A percentile compares a stretch with the other conserved stretches of the same genome.
Conservation (phyloP, 2,113 vertebrate species). For the Bombycilla garrulus region DNA sequence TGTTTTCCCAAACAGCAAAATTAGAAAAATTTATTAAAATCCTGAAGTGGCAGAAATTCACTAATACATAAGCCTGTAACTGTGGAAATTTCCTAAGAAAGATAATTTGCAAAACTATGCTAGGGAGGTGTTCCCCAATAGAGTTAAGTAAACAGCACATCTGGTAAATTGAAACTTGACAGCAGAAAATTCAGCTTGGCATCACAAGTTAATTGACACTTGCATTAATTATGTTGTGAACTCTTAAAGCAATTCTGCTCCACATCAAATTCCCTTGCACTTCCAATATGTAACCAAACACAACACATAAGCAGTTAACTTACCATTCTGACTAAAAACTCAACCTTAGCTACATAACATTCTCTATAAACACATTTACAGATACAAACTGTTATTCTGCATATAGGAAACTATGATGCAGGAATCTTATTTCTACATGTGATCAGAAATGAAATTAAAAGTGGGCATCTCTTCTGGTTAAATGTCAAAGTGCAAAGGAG, state of each 20-base stretch:
- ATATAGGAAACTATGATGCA: conserved; percentile 15
- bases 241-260: conserved; percentile 33
- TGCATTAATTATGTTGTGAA: conserved; percentile 4
- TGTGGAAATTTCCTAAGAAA: not conserved
- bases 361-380: conserved; percentile 41
- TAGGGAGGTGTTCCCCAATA: not conserved
- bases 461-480: not conserved
- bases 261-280: conserved; percentile 42
- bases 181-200: not conserved
- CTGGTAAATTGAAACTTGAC: not conserved
- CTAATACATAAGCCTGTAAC: not conserved
- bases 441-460: not conserved
- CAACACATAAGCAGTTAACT: conserved; percentile 15
- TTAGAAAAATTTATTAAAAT: not conserved
- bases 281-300: conserved; percentile 38
- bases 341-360: conserved; percentile 10
- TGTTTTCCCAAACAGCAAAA: not conserved
- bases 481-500: conserved; percentile 28
- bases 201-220: not conserved
- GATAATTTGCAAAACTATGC: not conserved
- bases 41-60: not conserved
- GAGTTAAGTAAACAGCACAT: not conserved
- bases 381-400: conserved; percentile 40
- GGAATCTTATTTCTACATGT: not conserved
- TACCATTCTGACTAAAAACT: conserved; percentile 30